Evolutionary conservation across 2,113 vertebrate genomes (phyloP), one percentile per base, ranked within the genome.

Genomic region (Perognathus longimembris): DNA sequence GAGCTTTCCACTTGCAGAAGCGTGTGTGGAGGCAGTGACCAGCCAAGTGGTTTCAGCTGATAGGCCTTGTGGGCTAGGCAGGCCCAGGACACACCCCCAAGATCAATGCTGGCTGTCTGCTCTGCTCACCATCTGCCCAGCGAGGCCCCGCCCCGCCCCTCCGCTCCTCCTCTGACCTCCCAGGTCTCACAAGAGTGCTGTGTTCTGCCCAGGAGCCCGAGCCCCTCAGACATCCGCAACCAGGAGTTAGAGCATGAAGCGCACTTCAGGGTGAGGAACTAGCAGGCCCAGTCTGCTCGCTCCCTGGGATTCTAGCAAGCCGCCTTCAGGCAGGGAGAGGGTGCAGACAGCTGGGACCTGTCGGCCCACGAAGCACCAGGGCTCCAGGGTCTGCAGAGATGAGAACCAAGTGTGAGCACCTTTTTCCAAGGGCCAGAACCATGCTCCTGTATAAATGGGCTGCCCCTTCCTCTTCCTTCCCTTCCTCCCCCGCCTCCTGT

Each of bases 391-490:
- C 57, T 59, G 20, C 21, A 59, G 21, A 59, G 57, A 59, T 59
- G 15, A 59, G 57, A 59, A 59, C 57, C 57, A 59, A 59, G 12
- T 45, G 45, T 45, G 45, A 45, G 45, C 45, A 45, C 45, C 45
- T 12, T 34, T 75, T 32, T 67, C 93, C 42, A 80, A 92, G 94
- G 69, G 12, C 30, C 5, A 71, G 38, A 78, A 15, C 18, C 57
- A 89, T 71, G 94, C 32, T 82, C 88, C 93, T 59, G 24, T 36
- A 34, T 85, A 89, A 96, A 94, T 94, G 59, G 91, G 89, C 42
- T 7, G 50, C 14, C 7, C 64, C 36, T 10, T 73, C 69, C n/a
- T 34, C 38, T 73, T n/a, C n/a, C n/a, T n/a, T n/a, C n/a, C n/a
- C n/a, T n/a, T n/a, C n/a, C n/a, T n/a, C n/a, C n/a, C n/a, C n/a